Percentiles rank a stretch among this genome's conserved stretches.
phyloP scores from a whole-genome alignment of 2,797 vertebrate species.

The Tapirus indicus region DNA sequence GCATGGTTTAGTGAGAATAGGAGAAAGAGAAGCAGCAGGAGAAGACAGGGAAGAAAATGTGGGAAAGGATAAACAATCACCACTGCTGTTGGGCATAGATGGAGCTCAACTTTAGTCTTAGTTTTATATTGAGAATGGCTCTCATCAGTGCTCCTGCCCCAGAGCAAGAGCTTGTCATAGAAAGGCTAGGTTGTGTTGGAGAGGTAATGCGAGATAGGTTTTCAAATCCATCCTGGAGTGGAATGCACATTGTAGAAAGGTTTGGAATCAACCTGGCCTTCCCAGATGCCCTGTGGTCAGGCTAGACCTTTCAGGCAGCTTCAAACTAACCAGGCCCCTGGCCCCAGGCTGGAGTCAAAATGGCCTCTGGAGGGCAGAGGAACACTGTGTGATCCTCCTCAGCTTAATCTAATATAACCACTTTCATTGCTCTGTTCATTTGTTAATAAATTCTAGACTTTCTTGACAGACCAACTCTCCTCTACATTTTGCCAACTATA shows the following conservation, averaged over 20 bases:
- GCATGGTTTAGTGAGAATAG: conserved; percentile 34
- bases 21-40: not conserved
- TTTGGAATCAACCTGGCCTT: not conserved
- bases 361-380: conserved; percentile 53
- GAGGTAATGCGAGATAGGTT: not conserved
- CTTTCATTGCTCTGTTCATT: not conserved
- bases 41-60: not conserved
- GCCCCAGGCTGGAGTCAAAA: not conserved
- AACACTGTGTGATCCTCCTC: not conserved
- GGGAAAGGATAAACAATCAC: not conserved
- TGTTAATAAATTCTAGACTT: conserved; percentile 9
- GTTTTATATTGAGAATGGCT: not conserved
- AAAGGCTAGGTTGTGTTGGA: not conserved
- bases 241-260: not conserved
- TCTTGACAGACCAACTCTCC: not conserved
- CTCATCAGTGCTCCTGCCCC: not conserved
- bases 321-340: not conserved
- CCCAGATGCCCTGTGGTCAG: not conserved
- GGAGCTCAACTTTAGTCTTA: not conserved
- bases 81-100: not conserved
- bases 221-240: not conserved
- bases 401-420: not conserved
- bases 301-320: not conserved
- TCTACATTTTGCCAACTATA: conserved; percentile 35
- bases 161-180: not conserved